Evolutionary conservation across 1,140 invertebrate species (phyloP).

Genomic region (Aphis gossypii): DNA sequence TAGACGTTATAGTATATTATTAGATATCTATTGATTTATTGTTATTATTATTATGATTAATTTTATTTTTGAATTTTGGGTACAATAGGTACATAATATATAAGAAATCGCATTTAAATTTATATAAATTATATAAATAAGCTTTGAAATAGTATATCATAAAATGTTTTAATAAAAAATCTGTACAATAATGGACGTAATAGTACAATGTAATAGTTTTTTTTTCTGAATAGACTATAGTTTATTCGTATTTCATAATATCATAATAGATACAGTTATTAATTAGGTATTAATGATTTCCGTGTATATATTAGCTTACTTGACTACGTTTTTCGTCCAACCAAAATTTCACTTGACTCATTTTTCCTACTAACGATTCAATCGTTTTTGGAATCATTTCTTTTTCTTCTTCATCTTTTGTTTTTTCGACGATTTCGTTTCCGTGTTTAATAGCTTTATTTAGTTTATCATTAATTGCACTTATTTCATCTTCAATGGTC

Average conservation of each 20-base stretch:
- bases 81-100: no score
- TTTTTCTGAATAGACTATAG: no score
- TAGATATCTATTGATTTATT: background rate
- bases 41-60: background rate
- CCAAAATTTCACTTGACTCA: conserved; percentile 77
- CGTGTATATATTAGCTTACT: conserved; percentile 61
- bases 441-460: conserved; percentile 81
- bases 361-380: conserved; percentile 77
- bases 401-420: conserved; percentile 78
- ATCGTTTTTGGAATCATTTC: conserved; percentile 79
- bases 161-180: no score
- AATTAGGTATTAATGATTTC: background rate
- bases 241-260: no score
- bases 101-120: background rate
- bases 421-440: conserved; percentile 79
- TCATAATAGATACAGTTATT: no score
- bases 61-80: background rate
- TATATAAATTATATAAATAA: background rate
- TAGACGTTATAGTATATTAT: background rate
- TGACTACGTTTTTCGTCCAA: conserved; percentile 81
- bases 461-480: conserved; percentile 76
- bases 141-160: no score
- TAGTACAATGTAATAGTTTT: no score
- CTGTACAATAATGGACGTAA: no score
- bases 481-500: conserved; percentile 78